A percentile compares a stretch with the other conserved stretches of the same genome.
phyloP scores from a whole-genome alignment of 2,888 invertebrate species.

The Agrotis clavis region DNA sequence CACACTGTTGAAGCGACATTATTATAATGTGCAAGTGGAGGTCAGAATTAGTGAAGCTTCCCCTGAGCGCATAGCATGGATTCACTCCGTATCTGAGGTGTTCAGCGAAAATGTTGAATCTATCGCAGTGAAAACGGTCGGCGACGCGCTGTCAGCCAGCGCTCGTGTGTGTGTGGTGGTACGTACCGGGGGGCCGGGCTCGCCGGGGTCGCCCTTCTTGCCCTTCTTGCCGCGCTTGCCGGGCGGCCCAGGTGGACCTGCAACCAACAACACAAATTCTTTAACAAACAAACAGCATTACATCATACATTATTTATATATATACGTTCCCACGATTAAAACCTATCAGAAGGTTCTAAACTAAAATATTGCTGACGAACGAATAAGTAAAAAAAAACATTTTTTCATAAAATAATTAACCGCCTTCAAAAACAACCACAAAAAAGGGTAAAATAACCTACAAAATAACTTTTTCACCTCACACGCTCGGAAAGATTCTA shows the following conservation, averaged over 20 bases:
- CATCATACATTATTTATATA: too few species aligned
- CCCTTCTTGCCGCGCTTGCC: conserved; percentile 97
- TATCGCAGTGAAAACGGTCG: not conserved
- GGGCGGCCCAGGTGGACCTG: conserved; percentile 96
- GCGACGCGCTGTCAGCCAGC: too few species aligned
- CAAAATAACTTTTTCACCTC: too few species aligned
- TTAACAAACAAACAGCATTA: not conserved
- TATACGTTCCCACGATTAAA: too few species aligned
- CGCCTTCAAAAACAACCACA: too few species aligned
- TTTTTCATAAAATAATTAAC: too few species aligned
- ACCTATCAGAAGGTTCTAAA: too few species aligned
- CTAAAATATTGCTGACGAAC: too few species aligned
- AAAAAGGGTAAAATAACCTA: too few species aligned
- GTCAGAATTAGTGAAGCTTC: not conserved
- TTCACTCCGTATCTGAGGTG: conserved; percentile 1
- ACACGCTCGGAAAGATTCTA: too few species aligned
- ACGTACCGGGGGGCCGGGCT: conserved; percentile 95
- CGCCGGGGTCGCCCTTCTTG: conserved; percentile 96
- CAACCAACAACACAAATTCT: conserved; percentile 68
- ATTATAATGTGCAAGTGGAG: not conserved
- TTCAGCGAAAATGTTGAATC: not conserved
- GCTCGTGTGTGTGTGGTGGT: conserved; percentile 9
- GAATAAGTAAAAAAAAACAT: too few species aligned
- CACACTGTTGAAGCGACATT: conserved; percentile 36
- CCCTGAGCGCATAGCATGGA: conserved; percentile 6